phyloP scores from a whole-genome alignment of 2,797 vertebrate genomes.

The Molothrus ater region DNA sequence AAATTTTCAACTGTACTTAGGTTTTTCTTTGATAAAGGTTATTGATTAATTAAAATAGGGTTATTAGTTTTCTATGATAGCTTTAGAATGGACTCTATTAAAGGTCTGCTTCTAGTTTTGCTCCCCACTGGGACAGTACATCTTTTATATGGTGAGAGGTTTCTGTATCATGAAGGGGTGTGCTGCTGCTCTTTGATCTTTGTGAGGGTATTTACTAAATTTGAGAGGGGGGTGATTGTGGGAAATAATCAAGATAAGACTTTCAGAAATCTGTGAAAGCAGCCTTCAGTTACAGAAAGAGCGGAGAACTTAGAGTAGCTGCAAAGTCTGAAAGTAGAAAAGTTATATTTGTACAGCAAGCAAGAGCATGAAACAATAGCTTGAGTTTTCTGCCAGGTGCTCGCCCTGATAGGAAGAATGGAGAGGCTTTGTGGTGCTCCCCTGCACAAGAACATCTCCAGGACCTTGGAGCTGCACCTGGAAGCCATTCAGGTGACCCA shows the following conservation, averaged over 20 bases:
- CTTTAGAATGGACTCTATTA: not conserved
- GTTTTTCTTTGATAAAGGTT: not conserved
- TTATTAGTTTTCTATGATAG: not conserved
- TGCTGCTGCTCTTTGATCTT: not conserved
- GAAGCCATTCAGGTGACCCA: slow-evolving; percentile 49
- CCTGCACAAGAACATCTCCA: slow-evolving; percentile 40
- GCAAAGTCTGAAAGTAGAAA: not conserved
- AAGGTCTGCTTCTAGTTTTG: not conserved
- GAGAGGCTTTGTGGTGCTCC: slow-evolving; percentile 41
- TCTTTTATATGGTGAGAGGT: not conserved
- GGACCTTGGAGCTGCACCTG: slow-evolving; percentile 24
- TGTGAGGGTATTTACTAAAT: not conserved
- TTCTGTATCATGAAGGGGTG: not conserved
- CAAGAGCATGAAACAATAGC: not conserved
- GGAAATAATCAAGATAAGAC: not conserved
- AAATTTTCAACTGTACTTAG: not conserved
- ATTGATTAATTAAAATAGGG: not conserved
- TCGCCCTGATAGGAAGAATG: slow-evolving; percentile 54
- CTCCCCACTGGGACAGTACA: not conserved
- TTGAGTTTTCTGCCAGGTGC: slow-evolving; percentile 34
- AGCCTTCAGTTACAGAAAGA: not conserved
- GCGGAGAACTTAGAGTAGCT: not conserved
- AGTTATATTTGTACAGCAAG: not conserved
- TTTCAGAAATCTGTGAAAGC: not conserved
- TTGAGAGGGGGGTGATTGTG: not conserved